A percentile compares a stretch with the other conserved stretches of the same genome.
These are phyloP conservation scores for Mionectes olivaceus DNA, from an alignment of 2,797 vertebrate genomes.

Conservation along the genomic window DNA sequence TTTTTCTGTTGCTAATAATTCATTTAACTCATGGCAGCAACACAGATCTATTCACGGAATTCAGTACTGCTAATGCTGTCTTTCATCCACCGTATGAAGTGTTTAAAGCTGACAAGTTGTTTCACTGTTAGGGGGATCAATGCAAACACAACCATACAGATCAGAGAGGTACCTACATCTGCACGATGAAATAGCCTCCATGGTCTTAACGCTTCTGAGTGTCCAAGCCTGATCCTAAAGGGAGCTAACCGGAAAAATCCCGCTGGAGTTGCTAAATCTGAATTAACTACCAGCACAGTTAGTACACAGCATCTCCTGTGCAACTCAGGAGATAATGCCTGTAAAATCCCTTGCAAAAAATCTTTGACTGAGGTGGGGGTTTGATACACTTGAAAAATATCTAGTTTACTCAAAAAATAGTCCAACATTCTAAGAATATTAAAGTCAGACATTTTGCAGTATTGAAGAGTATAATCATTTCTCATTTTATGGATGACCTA, in stretches of 20 bases:
- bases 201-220: not conserved
- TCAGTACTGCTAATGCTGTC: not conserved
- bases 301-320: not conserved
- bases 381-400: not conserved
- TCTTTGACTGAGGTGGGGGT: not conserved
- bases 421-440: not conserved
- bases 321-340: not conserved
- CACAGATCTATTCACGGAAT: not conserved
- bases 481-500: not conserved
- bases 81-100: accelerated
- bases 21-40: not conserved
- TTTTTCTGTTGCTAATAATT: not conserved
- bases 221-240: not conserved
- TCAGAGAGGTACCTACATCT: not conserved
- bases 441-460: not conserved
- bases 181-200: not conserved
- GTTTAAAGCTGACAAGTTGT: not conserved
- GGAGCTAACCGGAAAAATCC: not conserved
- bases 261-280: not conserved
- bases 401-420: not conserved
- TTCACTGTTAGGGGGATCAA: not conserved
- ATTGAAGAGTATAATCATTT: not conserved
- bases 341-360: not conserved
- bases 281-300: not conserved
- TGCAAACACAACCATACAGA: not conserved